Percentiles rank a stretch among this genome's conserved stretches.
These are phyloP conservation scores for Drymonia ruficornis DNA, from an alignment of 2,888 invertebrate species.

Conservation along the genomic window DNA sequence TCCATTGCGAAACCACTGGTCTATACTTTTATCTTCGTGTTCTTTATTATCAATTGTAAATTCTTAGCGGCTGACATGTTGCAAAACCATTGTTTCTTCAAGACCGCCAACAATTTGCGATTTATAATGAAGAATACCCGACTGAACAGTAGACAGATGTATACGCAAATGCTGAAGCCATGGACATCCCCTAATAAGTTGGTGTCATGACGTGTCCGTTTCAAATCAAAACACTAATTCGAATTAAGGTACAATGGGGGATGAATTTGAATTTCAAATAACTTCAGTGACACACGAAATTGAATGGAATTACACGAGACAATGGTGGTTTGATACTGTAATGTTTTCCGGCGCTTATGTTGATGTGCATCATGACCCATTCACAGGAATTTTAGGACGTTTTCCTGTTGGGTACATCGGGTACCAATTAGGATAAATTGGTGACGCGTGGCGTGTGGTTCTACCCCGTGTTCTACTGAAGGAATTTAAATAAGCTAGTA, in stretches of 20 bases:
- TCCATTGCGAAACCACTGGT: too few relatives aligned
- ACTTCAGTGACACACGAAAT: constrained; percentile 65
- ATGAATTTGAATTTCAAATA: constrained; percentile 75
- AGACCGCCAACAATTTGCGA: too few relatives aligned
- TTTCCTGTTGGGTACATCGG: constrained; percentile 40
- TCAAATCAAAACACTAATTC: constrained; percentile 46
- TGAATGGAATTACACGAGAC: constrained; percentile 58
- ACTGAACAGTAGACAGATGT: too few relatives aligned
- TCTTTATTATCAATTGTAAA: too few relatives aligned
- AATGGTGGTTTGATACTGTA: constrained; percentile 38
- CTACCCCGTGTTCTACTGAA: too few relatives aligned
- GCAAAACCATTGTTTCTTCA: too few relatives aligned
- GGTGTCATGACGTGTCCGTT: constrained; percentile 28
- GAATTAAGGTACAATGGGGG: constrained; percentile 52
- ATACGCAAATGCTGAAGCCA: too few relatives aligned
- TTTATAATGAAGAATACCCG: too few relatives aligned
- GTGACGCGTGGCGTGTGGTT: constrained; percentile 9
- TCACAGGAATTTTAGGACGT: constrained; percentile 29
- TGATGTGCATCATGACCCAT: constrained; percentile 25
- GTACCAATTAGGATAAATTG: constrained; percentile 9
- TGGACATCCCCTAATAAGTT: neutral
- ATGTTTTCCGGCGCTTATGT: constrained; percentile 41
- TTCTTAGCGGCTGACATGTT: too few relatives aligned
- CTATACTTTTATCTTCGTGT: too few relatives aligned
- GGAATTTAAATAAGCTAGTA: neutral